Conservation (phyloP, 2,113 vertebrate species). For the Alethe castanea region DNA sequence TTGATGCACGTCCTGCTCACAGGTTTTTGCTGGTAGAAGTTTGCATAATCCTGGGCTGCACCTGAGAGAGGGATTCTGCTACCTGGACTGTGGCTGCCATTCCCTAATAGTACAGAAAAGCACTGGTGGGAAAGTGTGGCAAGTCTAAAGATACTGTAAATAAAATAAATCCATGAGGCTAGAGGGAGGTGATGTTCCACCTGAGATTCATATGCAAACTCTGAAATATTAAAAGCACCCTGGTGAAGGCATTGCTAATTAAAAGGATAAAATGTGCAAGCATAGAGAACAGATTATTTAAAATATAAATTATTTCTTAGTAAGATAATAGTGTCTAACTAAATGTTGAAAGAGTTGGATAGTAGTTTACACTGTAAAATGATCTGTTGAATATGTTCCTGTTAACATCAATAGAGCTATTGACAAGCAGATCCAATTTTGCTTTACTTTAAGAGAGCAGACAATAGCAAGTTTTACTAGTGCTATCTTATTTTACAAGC, state of each 20-base stretch:
- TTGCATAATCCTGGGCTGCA: background rate
- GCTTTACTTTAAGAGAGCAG: constrained; percentile 66
- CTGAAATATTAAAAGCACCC: constrained; percentile 42
- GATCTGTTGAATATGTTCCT: constrained; percentile 64
- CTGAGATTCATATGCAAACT: constrained; percentile 41
- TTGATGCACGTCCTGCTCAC: background rate
- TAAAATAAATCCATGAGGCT: constrained; percentile 15
- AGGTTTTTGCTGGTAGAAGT: background rate
- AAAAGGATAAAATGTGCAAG: background rate
- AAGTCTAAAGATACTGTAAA: background rate
- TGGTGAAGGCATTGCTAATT: background rate
- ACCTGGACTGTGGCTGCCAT: background rate
- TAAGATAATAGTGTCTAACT: constrained; percentile 56
- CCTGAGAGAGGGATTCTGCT: background rate
- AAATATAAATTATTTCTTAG: constrained; percentile 47
- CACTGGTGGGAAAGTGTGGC: background rate
- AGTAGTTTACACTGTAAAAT: constrained; percentile 66
- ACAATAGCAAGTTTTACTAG: constrained; percentile 78
- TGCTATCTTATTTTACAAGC: constrained; percentile 81
- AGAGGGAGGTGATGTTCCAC: background rate
- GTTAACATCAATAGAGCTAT: constrained; percentile 63
- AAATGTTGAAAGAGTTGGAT: constrained; percentile 59
- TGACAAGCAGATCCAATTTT: constrained; percentile 72
- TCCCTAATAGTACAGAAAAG: background rate
- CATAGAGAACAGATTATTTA: constrained; percentile 12